Evolutionary conservation across 2,113 vertebrate species (phyloP).

Genomic region (Uria aalge): DNA sequence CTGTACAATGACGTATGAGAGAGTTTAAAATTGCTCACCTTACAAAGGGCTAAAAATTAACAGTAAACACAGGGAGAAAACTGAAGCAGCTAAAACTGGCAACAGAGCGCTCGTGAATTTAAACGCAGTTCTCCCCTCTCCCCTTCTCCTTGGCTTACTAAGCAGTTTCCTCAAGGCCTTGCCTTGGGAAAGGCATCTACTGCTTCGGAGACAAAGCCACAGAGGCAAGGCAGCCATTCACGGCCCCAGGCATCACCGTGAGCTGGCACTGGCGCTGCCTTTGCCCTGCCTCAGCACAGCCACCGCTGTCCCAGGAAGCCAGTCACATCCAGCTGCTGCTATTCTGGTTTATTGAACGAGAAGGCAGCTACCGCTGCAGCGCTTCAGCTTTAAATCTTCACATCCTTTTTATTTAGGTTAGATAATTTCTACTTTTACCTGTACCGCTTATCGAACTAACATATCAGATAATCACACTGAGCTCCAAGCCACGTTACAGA

Average conservation of each 20-base stretch:
- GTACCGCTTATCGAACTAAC: background rate
- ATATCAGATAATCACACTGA: background rate
- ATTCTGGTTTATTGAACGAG: background rate
- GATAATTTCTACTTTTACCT: background rate
- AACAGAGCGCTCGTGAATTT: background rate
- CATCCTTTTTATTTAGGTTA: background rate
- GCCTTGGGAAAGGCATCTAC: background rate
- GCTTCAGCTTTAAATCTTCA: background rate
- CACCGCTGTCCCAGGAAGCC: background rate
- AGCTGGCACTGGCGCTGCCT: background rate
- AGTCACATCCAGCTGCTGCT: background rate
- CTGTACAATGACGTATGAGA: rapidly evolving
- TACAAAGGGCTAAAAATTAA: background rate
- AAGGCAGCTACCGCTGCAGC: background rate
- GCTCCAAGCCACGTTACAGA: background rate
- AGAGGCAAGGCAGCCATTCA: background rate
- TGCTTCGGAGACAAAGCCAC: background rate
- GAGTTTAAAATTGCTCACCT: background rate
- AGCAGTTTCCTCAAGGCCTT: background rate
- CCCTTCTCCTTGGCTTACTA: background rate
- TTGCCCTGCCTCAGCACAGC: background rate
- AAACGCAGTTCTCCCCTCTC: background rate
- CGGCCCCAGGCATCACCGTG: background rate
- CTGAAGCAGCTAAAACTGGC: background rate
- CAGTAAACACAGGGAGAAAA: background rate